phyloP scores from a whole-genome alignment of 2,797 vertebrate species.

The Micromesistius poutassou region DNA sequence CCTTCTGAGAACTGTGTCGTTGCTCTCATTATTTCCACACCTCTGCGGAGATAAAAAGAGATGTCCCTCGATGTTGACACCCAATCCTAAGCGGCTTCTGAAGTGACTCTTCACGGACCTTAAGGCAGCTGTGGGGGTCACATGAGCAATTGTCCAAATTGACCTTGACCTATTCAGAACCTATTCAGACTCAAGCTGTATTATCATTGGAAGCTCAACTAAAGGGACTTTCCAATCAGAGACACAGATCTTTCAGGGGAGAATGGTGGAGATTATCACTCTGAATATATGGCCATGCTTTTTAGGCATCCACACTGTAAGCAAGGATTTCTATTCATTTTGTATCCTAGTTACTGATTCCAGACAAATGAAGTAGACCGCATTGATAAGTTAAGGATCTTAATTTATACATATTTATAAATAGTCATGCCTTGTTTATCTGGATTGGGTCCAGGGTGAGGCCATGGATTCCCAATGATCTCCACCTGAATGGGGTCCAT shows the following conservation, averaged over 20 bases:
- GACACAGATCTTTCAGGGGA: slow-evolving; percentile 10
- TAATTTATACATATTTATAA: not conserved
- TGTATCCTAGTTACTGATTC: not conserved
- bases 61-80: slow-evolving; percentile 53
- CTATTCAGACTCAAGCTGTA: not conserved
- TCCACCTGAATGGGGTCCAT: slow-evolving; percentile 22
- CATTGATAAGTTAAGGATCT: not conserved
- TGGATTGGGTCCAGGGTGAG: slow-evolving; percentile 35
- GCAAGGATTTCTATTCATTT: not conserved
- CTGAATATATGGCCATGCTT: not conserved
- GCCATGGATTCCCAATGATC: slow-evolving; percentile 50
- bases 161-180: slow-evolving; percentile 28
- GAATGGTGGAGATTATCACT: slow-evolving; percentile 11
- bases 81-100: slow-evolving; percentile 60
- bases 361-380: not conserved
- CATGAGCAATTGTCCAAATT: slow-evolving; percentile 40
- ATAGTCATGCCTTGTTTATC: not conserved
- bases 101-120: slow-evolving; percentile 66
- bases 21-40: slow-evolving; percentile 51
- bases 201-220: slow-evolving; percentile 4
- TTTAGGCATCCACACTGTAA: not conserved
- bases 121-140: slow-evolving; percentile 49
- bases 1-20: slow-evolving; percentile 58
- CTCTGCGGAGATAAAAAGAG: slow-evolving; percentile 60
- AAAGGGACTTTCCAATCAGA: not conserved